These are phyloP conservation scores for Gortyna flavago DNA, from an alignment of 2,888 invertebrate species.

Conservation along the genomic window DNA sequence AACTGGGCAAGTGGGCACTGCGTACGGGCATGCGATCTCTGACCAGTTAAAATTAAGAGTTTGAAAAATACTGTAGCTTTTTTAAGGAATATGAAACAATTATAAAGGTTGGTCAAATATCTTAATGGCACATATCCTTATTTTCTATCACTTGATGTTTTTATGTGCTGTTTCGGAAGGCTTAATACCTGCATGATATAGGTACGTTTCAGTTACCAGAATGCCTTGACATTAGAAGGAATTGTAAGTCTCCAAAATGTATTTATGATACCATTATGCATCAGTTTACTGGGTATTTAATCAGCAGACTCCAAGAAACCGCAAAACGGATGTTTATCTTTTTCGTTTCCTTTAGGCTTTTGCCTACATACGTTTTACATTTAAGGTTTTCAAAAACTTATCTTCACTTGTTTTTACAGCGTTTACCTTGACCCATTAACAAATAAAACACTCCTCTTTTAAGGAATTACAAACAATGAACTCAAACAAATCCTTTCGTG, in stretches of 20 bases:
- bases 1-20: constrained; percentile 5
- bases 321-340: constrained; percentile 46
- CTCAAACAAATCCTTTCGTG: background rate
- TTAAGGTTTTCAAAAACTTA: constrained; percentile 29
- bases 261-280: background rate
- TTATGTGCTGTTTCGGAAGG: background rate
- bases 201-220: background rate
- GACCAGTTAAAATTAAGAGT: background rate
- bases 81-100: background rate
- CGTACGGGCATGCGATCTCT: background rate
- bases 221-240: background rate
- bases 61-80: background rate
- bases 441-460: constrained; percentile 22
- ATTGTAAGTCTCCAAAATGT: background rate
- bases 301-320: background rate
- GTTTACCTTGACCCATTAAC: constrained; percentile 17
- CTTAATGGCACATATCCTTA: background rate
- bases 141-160: background rate
- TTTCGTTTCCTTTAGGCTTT: constrained; percentile 14
- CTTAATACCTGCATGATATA: background rate
- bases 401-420: constrained; percentile 12
- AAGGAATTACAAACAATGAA: constrained; percentile 11
- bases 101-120: background rate
- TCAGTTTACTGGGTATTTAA: constrained; percentile 7
- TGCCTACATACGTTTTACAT: constrained; percentile 44